A percentile compares a stretch with the other conserved stretches of the same genome.
Evolutionary conservation across 2,888 invertebrate genomes (phyloP).

Genomic region (Ametastegia equiseti): DNA sequence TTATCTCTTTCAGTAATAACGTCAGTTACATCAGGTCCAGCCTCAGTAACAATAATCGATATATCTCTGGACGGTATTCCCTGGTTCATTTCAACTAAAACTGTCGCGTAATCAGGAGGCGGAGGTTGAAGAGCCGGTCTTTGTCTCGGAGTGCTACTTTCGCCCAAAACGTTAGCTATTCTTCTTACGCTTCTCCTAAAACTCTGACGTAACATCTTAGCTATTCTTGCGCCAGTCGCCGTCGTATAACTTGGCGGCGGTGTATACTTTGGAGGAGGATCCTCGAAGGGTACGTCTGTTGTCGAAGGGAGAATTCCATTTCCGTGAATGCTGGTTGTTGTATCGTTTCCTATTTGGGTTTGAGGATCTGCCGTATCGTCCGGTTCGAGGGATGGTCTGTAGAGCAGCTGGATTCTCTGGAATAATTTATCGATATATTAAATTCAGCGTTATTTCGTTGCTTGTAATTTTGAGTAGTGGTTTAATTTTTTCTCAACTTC

Average conservation of each 20-base stretch:
- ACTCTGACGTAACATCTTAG: slow-evolving; percentile 86
- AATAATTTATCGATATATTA: slow-evolving; percentile 59
- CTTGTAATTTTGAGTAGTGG: too few relatives aligned
- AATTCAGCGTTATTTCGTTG: background rate
- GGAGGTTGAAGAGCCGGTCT: slow-evolving; percentile 76
- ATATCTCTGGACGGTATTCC: slow-evolving; percentile 60
- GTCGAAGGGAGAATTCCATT: slow-evolving; percentile 68
- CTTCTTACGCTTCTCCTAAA: slow-evolving; percentile 88
- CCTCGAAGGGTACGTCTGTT: slow-evolving; percentile 77
- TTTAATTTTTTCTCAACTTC: background rate
- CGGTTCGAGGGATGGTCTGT: slow-evolving; percentile 84
- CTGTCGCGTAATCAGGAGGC: slow-evolving; percentile 82
- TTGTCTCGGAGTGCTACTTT: slow-evolving; percentile 71
- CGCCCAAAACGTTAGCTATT: slow-evolving; percentile 78
- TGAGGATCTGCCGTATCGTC: slow-evolving; percentile 72
- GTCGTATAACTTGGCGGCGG: slow-evolving; percentile 96
- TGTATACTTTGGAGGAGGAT: slow-evolving; percentile 95
- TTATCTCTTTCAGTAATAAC: slow-evolving; percentile 40
- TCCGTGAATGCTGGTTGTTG: slow-evolving; percentile 66
- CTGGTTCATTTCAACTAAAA: slow-evolving; percentile 81
- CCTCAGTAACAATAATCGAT: slow-evolving; percentile 60
- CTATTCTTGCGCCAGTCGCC: slow-evolving; percentile 91
- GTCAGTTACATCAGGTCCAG: slow-evolving; percentile 59
- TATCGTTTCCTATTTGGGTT: slow-evolving; percentile 64
- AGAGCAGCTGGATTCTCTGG: slow-evolving; percentile 90